phyloP scores from a whole-genome alignment of 2,888 invertebrate species.

The Lithophane leautieri region DNA sequence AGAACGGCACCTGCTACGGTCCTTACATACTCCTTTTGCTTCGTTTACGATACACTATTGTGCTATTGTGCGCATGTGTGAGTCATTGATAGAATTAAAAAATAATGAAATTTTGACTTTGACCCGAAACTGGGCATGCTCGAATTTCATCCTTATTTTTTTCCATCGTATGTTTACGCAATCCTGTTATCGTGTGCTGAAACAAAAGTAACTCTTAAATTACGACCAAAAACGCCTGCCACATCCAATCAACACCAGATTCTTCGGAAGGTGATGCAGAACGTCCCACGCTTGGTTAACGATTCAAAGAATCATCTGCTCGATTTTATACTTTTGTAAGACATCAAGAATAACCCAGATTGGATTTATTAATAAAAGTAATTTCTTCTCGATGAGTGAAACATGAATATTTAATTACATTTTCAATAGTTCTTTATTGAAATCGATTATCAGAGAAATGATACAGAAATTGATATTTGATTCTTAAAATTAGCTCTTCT shows the following conservation, averaged over 20 bases:
- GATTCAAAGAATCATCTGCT: neutral
- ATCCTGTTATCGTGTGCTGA: neutral
- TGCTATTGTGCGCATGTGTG: too few species aligned
- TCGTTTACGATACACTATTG: neutral
- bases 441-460: too few species aligned
- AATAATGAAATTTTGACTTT: too few species aligned
- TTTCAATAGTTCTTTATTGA: constrained; percentile 8
- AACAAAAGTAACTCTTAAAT: neutral
- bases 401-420: constrained; percentile 15
- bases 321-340: neutral
- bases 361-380: neutral
- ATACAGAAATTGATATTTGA: constrained; percentile 1
- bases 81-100: too few species aligned
- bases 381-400: constrained; percentile 3
- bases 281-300: neutral
- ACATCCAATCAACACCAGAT: neutral
- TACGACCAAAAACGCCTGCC: neutral
- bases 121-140: too few species aligned
- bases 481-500: neutral
- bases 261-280: neutral
- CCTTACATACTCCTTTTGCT: neutral
- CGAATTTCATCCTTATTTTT: too few species aligned
- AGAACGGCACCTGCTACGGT: neutral
- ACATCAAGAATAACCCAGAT: neutral
- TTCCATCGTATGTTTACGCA: too few species aligned